phyloP scores from a whole-genome alignment of 37 sponge, comb jelly and placozoan species.

The Chondrosia reniformis region DNA sequence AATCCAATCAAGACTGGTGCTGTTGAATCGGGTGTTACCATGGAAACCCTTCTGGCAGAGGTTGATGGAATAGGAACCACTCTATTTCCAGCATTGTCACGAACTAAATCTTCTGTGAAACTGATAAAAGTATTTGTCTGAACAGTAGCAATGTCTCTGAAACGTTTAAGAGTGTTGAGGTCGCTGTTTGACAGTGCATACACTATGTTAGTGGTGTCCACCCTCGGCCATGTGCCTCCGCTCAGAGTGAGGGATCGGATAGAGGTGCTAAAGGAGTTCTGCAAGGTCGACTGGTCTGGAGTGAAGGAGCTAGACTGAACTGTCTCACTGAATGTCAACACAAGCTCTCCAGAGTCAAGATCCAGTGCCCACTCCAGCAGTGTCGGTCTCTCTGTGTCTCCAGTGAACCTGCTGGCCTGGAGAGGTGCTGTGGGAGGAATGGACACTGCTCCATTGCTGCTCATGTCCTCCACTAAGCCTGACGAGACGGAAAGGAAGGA shows the following conservation, averaged over 20 bases:
- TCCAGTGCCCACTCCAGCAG: slow-evolving; percentile 46
- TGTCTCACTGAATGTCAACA: slow-evolving; percentile 72
- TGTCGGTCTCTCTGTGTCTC: slow-evolving; percentile 45
- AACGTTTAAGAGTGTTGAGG: slow-evolving; percentile 58
- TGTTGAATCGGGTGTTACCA: slow-evolving; percentile 26
- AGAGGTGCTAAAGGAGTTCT: slow-evolving; percentile 28
- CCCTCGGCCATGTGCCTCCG: slow-evolving; percentile 38
- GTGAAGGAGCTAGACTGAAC: slow-evolving; percentile 43
- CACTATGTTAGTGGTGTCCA: slow-evolving; percentile 28
- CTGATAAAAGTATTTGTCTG: slow-evolving; percentile 58
- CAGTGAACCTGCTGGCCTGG: slow-evolving; percentile 39
- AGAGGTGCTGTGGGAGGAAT: slow-evolving; percentile 43
- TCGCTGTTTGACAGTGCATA: slow-evolving; percentile 48
- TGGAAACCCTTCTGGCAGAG: slow-evolving; percentile 27
- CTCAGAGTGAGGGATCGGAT: slow-evolving; percentile 39
- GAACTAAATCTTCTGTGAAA: slow-evolving; percentile 35
- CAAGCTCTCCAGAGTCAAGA: slow-evolving; percentile 50
- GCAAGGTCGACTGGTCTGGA: slow-evolving; percentile 61
- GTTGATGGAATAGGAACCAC: slow-evolving; percentile 34
- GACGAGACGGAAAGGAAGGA: slow-evolving; percentile 42
- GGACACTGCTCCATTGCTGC: slow-evolving; percentile 16
- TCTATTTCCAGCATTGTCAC: slow-evolving; percentile 57
- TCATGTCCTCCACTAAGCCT: slow-evolving; percentile 54
- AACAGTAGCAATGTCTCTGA: slow-evolving; percentile 45
- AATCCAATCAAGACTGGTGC: slow-evolving; percentile 51